Conservation (phyloP, 2,888 invertebrate species). For the Caenorhabditis sp. region DNA sequence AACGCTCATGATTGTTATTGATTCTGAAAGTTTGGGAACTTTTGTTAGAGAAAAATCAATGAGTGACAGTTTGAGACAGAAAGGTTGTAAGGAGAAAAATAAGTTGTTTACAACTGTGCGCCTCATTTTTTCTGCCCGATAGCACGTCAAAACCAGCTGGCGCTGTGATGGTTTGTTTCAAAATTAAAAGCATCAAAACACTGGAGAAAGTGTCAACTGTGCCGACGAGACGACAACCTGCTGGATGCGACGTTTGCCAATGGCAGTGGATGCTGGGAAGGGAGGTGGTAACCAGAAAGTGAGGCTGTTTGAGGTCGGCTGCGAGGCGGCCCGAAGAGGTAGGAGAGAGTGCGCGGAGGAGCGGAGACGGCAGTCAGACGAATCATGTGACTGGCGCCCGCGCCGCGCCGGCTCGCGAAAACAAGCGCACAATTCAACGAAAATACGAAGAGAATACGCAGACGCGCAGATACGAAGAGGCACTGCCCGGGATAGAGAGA, state of each 20-base stretch:
- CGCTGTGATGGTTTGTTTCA: neutral
- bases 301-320: conserved; percentile 23
- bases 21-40: neutral
- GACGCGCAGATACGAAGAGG: conserved; percentile 1
- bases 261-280: too few relatives aligned
- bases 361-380: conserved; percentile 18
- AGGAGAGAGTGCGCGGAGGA: conserved; percentile 26
- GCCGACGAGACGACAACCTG: conserved; percentile 8
- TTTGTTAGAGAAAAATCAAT: neutral
- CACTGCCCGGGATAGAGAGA: conserved; percentile 2
- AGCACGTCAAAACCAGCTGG: conserved; percentile 1
- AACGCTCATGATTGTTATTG: conserved; percentile 18
- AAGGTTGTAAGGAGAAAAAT: too few relatives aligned
- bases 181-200: conserved; percentile 13
- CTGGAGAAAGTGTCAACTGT: neutral
- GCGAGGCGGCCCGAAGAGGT: conserved; percentile 8
- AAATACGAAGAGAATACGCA: conserved; percentile 37
- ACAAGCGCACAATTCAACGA: conserved; percentile 56
- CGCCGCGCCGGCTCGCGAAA: conserved; percentile 28
- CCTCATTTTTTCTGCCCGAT: too few relatives aligned
- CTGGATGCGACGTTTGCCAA: conserved; percentile 1
- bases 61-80: neutral
- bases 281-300: conserved; percentile 21
- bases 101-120: conserved; percentile 1
- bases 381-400: conserved; percentile 41